Conservation (phyloP, 2,888 invertebrate species). For the Agonopterix arenella region DNA sequence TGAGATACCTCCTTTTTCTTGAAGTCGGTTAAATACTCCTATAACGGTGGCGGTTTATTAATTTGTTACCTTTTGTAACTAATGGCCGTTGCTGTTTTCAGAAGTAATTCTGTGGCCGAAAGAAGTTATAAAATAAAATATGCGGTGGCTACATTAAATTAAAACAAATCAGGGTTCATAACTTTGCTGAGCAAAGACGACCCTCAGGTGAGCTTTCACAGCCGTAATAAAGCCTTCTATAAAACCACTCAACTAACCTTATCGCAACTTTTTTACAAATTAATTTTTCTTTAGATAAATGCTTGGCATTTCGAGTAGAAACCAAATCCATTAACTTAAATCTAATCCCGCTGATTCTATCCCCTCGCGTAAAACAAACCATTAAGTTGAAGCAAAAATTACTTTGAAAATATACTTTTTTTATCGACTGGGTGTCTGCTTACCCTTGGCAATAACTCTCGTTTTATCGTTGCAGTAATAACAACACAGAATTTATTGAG, state of each 20-base stretch:
- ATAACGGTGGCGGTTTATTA: neutral
- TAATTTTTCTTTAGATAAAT: too few relatives aligned
- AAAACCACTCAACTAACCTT: too few relatives aligned
- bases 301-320: neutral
- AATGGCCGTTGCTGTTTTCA: neutral
- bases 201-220: too few relatives aligned
- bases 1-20: too few relatives aligned
- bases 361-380: constrained; percentile 25
- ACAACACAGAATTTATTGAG: constrained; percentile 35
- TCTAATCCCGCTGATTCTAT: constrained; percentile 16
- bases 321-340: constrained; percentile 6
- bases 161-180: too few relatives aligned
- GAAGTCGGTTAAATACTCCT: too few relatives aligned
- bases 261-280: too few relatives aligned
- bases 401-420: constrained; percentile 35
- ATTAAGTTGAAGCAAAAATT: constrained; percentile 37
- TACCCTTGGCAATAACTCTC: constrained; percentile 28
- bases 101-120: too few relatives aligned
- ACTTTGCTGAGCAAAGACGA: too few relatives aligned
- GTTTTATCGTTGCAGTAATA: constrained; percentile 34
- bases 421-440: constrained; percentile 24
- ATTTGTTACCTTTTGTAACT: neutral
- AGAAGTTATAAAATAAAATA: too few relatives aligned
- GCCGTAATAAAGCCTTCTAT: too few relatives aligned
- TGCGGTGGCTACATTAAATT: too few relatives aligned